Evolutionary conservation across 2,888 invertebrate species (phyloP).

Genomic region (Lasius platythorax): DNA sequence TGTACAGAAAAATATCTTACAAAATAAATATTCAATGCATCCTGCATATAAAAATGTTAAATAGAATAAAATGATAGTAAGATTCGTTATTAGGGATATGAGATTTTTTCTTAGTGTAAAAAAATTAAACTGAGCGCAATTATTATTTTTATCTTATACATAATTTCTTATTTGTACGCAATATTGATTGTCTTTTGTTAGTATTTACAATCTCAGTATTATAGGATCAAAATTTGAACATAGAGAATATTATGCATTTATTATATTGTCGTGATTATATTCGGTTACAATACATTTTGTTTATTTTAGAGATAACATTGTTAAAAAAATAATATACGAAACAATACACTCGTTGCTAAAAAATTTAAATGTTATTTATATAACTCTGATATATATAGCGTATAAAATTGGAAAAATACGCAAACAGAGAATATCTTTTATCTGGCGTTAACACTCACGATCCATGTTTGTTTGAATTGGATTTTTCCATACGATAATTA

Average conservation of each 20-base stretch:
- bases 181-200: constrained; percentile 15
- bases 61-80: background rate
- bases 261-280: background rate
- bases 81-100: no score
- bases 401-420: background rate
- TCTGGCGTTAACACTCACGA: background rate
- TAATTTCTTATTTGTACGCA: background rate
- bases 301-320: constrained; percentile 6
- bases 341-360: background rate
- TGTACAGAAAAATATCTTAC: background rate
- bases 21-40: background rate
- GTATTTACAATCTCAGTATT: constrained; percentile 12
- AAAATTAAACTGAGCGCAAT: no score
- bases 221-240: background rate
- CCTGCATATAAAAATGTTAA: background rate
- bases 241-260: constrained; percentile 4
- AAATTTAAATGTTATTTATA: constrained; percentile 2
- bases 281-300: background rate
- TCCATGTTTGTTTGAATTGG: background rate
- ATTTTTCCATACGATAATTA: constrained; percentile 14
- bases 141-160: background rate
- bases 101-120: no score
- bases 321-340: background rate
- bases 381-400: background rate
- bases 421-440: background rate